These are phyloP conservation scores for Larimichthys crocea DNA, from an alignment of 2,113 vertebrate species.

Conservation along the genomic window DNA sequence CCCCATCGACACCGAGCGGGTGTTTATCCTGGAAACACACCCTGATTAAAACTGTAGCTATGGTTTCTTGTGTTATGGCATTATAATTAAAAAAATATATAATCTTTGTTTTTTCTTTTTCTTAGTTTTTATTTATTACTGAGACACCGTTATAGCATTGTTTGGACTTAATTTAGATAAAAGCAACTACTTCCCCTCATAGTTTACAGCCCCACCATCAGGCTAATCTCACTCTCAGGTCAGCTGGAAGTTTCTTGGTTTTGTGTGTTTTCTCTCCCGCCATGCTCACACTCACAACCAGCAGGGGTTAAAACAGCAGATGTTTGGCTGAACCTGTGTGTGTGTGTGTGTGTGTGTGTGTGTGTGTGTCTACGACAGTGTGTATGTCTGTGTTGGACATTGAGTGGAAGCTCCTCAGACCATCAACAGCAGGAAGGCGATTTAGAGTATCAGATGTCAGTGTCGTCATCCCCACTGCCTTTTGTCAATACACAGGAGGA, in stretches of 20 bases:
- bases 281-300: conserved; percentile 39
- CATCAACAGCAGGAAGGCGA: conserved; percentile 82
- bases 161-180: neutral
- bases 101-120: neutral
- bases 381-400: conserved; percentile 77
- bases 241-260: conserved; percentile 43
- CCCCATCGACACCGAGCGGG: conserved; percentile 18
- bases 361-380: conserved; percentile 41
- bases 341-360: conserved; percentile 42
- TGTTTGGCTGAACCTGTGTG: conserved; percentile 72
- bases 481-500: conserved; percentile 58
- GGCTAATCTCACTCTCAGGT: conserved; percentile 52
- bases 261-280: conserved; percentile 13
- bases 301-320: conserved; percentile 83
- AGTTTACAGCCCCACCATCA: conserved; percentile 21
- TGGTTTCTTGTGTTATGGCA: neutral
- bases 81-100: too few relatives aligned
- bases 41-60: neutral
- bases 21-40: conserved; percentile 75
- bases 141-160: neutral
- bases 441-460: conserved; percentile 80
- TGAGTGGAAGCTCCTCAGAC: conserved; percentile 78
- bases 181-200: neutral
- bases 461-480: conserved; percentile 48
- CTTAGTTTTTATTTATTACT: neutral